Conservation (phyloP, 2,888 invertebrate genomes). For the Monochamus alternatus region DNA sequence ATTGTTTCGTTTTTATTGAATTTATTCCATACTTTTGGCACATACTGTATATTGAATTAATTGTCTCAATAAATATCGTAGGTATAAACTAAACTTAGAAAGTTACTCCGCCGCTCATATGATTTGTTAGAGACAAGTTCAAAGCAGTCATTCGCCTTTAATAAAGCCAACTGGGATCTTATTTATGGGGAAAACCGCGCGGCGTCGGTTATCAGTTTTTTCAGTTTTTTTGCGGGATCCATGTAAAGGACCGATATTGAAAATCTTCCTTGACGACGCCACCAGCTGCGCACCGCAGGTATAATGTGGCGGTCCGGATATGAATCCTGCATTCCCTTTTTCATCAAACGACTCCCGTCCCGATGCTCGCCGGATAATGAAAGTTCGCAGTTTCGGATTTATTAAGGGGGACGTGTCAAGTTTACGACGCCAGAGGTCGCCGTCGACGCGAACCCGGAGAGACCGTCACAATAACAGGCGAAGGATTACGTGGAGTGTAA, state of each 20-base stretch:
- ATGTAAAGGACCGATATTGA: constrained; percentile 60
- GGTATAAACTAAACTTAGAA: too few relatives aligned
- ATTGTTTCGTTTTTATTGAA: too few relatives aligned
- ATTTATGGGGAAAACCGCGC: constrained; percentile 26
- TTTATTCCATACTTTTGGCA: too few relatives aligned
- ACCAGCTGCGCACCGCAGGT: constrained; percentile 65
- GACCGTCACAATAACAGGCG: constrained; percentile 12
- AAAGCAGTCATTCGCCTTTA: constrained; percentile 21
- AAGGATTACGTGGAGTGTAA: background rate
- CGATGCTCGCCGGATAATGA: constrained; percentile 56
- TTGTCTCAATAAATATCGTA: too few relatives aligned
- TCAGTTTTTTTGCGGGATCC: constrained; percentile 38
- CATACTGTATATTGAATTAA: too few relatives aligned
- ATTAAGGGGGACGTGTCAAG: constrained; percentile 55
- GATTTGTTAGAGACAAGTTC: background rate
- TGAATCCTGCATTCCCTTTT: constrained; percentile 65
- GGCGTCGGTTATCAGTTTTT: constrained; percentile 39
- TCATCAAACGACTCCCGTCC: constrained; percentile 63
- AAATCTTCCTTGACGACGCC: constrained; percentile 62
- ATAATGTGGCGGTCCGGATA: constrained; percentile 64
- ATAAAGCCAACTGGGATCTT: constrained; percentile 23
- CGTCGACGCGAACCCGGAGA: constrained; percentile 27
- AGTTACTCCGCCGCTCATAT: too few relatives aligned
- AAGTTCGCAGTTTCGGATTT: constrained; percentile 59
- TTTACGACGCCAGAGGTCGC: constrained; percentile 42